Evolutionary conservation across 2,888 invertebrate species (phyloP).

Genomic region (Trachelus troglodyta): DNA sequence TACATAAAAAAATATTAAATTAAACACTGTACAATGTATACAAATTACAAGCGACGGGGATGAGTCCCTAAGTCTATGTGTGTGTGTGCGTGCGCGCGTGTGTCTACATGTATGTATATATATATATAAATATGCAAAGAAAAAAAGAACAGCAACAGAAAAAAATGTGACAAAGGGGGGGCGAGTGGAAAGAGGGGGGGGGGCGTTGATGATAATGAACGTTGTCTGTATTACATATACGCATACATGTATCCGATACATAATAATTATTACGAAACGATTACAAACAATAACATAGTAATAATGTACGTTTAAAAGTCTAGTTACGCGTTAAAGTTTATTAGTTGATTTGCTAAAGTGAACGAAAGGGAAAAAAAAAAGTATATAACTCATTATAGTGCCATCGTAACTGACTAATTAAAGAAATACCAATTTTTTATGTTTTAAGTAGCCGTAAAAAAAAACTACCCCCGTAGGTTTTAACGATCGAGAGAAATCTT

Average conservation of each 20-base stretch:
- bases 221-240: slow-evolving; percentile 15
- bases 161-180: too few relatives aligned
- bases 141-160: slow-evolving; percentile 7
- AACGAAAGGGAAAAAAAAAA: slow-evolving; percentile 34
- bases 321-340: slow-evolving; percentile 44
- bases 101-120: slow-evolving; percentile 12
- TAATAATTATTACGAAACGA: slow-evolving; percentile 32
- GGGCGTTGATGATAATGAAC: too few relatives aligned
- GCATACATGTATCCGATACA: slow-evolving; percentile 28
- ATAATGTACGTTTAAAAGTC: slow-evolving; percentile 28
- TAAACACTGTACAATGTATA: slow-evolving; percentile 39
- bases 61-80: too few relatives aligned
- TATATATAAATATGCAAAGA: slow-evolving; percentile 15
- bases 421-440: slow-evolving; percentile 44
- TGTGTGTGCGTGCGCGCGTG: too few relatives aligned
- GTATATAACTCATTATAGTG: slow-evolving; percentile 57
- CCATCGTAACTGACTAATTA: slow-evolving; percentile 62
- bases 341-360: slow-evolving; percentile 22
- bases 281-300: slow-evolving; percentile 11
- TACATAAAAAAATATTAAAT: slow-evolving; percentile 2
- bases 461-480: neutral
- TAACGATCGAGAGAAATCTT: slow-evolving; percentile 23
- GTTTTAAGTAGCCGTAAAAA: slow-evolving; percentile 33
- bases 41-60: slow-evolving; percentile 24
- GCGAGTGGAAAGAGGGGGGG: too few relatives aligned